Evolutionary conservation across 1,140 invertebrate genomes (phyloP), one percentile per base, ranked within the genome.

Genomic region (Lordiphosa collinella): DNA sequence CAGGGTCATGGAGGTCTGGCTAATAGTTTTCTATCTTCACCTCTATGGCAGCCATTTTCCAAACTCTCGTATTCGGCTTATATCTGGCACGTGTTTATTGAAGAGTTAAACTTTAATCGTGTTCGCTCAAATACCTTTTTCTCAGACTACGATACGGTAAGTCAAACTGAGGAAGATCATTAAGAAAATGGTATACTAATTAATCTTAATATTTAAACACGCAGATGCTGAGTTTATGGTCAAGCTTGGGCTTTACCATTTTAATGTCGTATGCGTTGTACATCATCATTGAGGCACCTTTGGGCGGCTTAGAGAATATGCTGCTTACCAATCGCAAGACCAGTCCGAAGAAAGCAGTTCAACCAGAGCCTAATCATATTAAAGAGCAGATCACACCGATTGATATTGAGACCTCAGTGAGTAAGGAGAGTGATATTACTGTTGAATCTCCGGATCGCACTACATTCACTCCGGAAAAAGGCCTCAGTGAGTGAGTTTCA

Each of bases 1-100:
- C 90, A 91, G 43, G 93, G 92, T 22, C 92, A 92, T 75, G 94
- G 92, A 60, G 93, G 91, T 49, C 75, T 90, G 25, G 88, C 91
- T 16, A 90, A 91, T 44, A 89, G 89, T 79, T 89, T 92, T 12
- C 67, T 92, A 3, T 89, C 89, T 4, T 74, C 89, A 4, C 61
- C 76, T 1, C 57, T 91, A 11, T 92, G 91, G 90, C 91, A 92
- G 69, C 66, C 91, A 0, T 68, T 90, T 0, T 88, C 89, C 9
- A 87, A 88, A 31, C 64, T 92, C 1, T 90, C 90, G 0, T 92
- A 90, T 58, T 90, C 88, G 3, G 90, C 91, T 67, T 92, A 91
- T 61, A 49, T 92, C 1, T 85, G 90, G 44, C 91, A 92, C 58
- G 79, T 88, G 1, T 61, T 85, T 3, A 43, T 91, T 0, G 34